phyloP scores from a whole-genome alignment of 2,888 invertebrate genomes.

The Pharmacophagus antenor region DNA sequence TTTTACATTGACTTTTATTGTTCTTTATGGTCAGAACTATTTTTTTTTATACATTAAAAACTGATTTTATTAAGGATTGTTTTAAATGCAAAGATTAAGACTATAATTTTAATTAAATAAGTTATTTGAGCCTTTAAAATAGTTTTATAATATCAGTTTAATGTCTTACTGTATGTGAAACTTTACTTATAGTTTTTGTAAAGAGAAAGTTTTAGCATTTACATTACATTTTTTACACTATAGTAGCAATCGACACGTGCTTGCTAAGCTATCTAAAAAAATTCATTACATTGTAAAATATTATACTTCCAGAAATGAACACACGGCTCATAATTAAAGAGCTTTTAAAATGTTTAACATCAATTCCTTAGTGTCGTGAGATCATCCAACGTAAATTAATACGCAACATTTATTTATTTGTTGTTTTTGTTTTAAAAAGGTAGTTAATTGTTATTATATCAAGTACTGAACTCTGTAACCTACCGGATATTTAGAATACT shows the following conservation, averaged over 20 bases:
- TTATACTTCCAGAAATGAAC: background rate
- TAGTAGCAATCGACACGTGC: constrained; percentile 13
- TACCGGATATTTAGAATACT: no score
- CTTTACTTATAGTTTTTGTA: constrained; percentile 5
- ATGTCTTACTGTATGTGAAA: constrained; percentile 4
- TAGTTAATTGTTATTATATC: no score
- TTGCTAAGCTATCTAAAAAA: constrained; percentile 3
- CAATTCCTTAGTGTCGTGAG: no score
- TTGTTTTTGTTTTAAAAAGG: background rate
- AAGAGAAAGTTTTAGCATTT: constrained; percentile 13
- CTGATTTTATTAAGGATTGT: background rate
- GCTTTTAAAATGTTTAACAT: no score
- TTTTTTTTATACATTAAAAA: background rate
- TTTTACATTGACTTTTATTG: no score
- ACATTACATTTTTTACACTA: constrained; percentile 11
- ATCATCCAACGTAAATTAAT: no score
- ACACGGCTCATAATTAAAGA: background rate
- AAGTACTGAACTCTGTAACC: no score
- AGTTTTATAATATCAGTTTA: background rate
- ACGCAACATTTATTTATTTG: no score
- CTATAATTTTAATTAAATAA: no score
- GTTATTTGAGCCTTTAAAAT: no score
- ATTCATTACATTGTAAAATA: background rate
- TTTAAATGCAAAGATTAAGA: background rate
- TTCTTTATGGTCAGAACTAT: background rate